phyloP scores from a whole-genome alignment of 2,113 vertebrate species.

The Pristiophorus japonicus region DNA sequence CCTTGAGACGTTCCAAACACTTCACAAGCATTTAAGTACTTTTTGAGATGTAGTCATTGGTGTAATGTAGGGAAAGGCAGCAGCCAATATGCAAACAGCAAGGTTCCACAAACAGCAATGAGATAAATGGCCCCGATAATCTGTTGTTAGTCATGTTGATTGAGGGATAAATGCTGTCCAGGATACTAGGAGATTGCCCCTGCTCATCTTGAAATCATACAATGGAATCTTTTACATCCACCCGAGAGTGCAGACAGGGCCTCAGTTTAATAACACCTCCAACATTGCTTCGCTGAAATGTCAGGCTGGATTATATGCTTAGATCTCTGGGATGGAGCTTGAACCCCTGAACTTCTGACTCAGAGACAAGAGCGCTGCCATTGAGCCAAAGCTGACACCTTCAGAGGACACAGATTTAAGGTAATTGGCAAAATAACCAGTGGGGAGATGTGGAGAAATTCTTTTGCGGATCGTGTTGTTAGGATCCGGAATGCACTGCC shows the following conservation, averaged over 20 bases:
- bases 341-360: background rate
- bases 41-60: background rate
- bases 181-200: background rate
- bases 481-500: background rate
- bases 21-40: background rate
- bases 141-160: background rate
- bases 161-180: background rate
- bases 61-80: background rate
- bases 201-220: background rate
- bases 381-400: background rate
- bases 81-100: background rate
- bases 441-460: background rate
- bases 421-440: background rate
- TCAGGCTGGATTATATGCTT: background rate
- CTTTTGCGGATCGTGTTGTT: background rate
- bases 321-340: background rate
- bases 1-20: background rate
- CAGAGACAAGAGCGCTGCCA: background rate
- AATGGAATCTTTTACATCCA: background rate
- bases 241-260: background rate
- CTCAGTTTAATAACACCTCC: background rate
- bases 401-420: background rate
- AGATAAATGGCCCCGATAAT: background rate
- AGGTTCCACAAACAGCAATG: background rate
- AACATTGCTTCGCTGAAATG: background rate